Base-by-base conservation (phyloP, 2,113 vertebrate species). In the Globicephala melas region DNA sequence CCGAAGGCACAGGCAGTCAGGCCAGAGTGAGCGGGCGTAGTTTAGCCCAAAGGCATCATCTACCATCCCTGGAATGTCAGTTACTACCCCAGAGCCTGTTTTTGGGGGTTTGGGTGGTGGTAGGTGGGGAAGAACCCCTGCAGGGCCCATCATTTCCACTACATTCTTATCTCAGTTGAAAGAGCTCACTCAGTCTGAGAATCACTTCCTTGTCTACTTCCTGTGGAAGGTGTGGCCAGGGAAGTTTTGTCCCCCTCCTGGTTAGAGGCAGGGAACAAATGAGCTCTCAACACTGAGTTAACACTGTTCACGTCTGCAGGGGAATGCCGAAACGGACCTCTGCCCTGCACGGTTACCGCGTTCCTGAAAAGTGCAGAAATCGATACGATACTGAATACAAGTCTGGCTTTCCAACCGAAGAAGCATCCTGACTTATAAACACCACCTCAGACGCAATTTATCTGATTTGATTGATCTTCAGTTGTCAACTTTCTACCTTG, bases 351-450 rank as follows among this genome's bases (percentile, higher is more conserved):
- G 50, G 62, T 77, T 25, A 41, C 80, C 38, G 50, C n/a, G 38
- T 89, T 93, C 90, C 93, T 87, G 63, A 89, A 97, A 95, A 96
- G 87, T 83, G 11, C 62, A 87, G 55, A 94, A 83, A 96, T 95
- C 96, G 87, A 58, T 21, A 58, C 2, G 53, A 91, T 95, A 94
- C 26, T 81, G 60, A 92, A 47, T n/a, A 76, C 58, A 86, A 86
- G 73, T 79, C 83, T 89, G 90, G 80, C 67, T 85, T 93, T 95
- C 92, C 68, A 68, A 62, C 6, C 0, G 15, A 95, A 95, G 41
- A 95, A 95, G 63, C 58, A 73, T 74, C 62, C 87, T 92, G 89
- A 92, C 50, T 65, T 93, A 91, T 13, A 94, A 91, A 87, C 60
- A 44, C 41, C n/a, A 67, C 74, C 68, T 93, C 28, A 79, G 89